phyloP scores from a whole-genome alignment of 2,797 vertebrate genomes.

The Spea hammondii region DNA sequence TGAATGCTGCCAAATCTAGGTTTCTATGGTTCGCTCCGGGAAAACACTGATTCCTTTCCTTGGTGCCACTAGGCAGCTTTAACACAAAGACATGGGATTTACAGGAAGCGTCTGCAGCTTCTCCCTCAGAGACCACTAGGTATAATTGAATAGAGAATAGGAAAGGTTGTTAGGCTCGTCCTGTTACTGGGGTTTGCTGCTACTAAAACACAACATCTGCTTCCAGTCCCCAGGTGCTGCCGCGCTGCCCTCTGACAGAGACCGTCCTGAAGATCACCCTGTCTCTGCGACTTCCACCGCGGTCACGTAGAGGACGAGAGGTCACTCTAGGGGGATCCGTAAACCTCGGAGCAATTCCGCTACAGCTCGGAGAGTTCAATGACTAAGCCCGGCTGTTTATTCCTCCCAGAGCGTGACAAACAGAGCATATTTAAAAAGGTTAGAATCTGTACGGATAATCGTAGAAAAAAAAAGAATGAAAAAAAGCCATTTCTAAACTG shows the following conservation, averaged over 20 bases:
- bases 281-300: background rate
- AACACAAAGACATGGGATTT: too few relatives aligned
- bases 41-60: too few relatives aligned
- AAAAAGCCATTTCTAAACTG: too few relatives aligned
- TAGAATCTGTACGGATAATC: too few relatives aligned
- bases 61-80: too few relatives aligned
- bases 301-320: background rate
- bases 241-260: background rate
- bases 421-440: too few relatives aligned
- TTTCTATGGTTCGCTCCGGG: too few relatives aligned
- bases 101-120: too few relatives aligned
- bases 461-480: too few relatives aligned
- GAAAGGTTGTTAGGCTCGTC: constrained; percentile 20
- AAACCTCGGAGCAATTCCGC: background rate
- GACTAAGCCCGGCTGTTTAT: too few relatives aligned
- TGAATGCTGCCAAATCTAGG: too few relatives aligned
- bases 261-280: background rate
- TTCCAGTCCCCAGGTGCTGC: background rate
- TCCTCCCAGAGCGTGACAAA: too few relatives aligned
- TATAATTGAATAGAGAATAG: constrained; percentile 27
- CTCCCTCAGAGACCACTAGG: background rate
- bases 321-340: background rate
- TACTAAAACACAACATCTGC: constrained; percentile 44
- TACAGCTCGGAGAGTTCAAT: background rate
- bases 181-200: constrained; percentile 16